Evolutionary conservation across 2,797 vertebrate genomes (phyloP), one percentile per base, ranked within the genome.

Genomic region (Pelobates cultripes): DNA sequence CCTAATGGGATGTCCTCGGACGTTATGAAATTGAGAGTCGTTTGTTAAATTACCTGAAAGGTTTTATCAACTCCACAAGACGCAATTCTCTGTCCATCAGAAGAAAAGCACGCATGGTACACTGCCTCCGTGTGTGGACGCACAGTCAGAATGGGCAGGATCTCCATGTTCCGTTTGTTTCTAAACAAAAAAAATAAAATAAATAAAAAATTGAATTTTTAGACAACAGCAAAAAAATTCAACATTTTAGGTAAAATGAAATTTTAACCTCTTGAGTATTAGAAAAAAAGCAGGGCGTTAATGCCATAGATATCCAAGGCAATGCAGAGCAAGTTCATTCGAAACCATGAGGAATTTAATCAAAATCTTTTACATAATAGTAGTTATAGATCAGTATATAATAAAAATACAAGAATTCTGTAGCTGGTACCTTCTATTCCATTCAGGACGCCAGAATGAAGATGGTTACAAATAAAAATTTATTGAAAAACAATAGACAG

Each of bases 81-180:
- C 80, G 97, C 98, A 61, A 99, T 95, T 90, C 94, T 97, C 82
- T 92, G 86, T 73, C 95, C 96, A 28, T 97, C 93, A 45, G 93
- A 94, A 73, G 98, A 99, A 91, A 99, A 99, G 88, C 97, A 97
- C 69, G 97, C 95, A 5, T 96, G 95, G 89, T 95, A 96, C 85
- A 99, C 90, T 57, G 96, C 94, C 87, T 96, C 96, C 91, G 94
- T 96, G 42, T 98, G 96, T 4, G 97, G 97, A 77, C 97, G 96
- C 85, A 99, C 93, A 84, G 99, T 96, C 87, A 99, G 90, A 42
- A 91, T 96, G 71, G 94, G 97, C 84, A 96, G 92, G 84, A 91
- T 96, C 90, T 96, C 95, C 86, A 95, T 91, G 45, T 89, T 93
- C 70, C 88, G 94, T 88, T 97, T 96, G 87, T 99, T 99, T 89